Base-by-base conservation (phyloP, 37 sponge, comb jelly and placozoan species). In the Amphimedon queenslandica region DNA sequence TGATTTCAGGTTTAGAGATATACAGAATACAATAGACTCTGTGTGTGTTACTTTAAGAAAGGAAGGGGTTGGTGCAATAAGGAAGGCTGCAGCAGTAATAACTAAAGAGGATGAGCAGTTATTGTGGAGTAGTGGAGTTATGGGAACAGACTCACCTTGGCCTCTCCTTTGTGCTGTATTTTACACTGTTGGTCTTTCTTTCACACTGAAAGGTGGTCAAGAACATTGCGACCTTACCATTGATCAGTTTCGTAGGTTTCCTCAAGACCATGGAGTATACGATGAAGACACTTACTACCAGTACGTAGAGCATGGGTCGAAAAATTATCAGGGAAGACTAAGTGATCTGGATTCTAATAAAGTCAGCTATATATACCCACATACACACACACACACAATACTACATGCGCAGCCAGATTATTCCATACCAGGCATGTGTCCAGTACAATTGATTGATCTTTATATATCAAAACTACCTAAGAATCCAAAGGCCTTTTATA, bases 1-100 rank as follows among this genome's bases (percentile, higher is more conserved):
- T n/a, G n/a, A n/a, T n/a, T n/a, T n/a, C n/a, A n/a, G n/a, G n/a
- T n/a, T n/a, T n/a, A n/a, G n/a, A n/a, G n/a, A n/a, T n/a, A n/a
- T n/a, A n/a, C n/a, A n/a, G n/a, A n/a, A n/a, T n/a, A n/a, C 6
- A 65, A 80, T 63, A 64, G 80, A 36, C 18, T 80, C 31, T n/a
- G n/a, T n/a, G n/a, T n/a, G n/a, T n/a, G n/a, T n/a, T n/a, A n/a
- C n/a, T n/a, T n/a, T n/a, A n/a, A n/a, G n/a, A n/a, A n/a, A n/a
- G n/a, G n/a, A n/a, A n/a, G n/a, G n/a, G n/a, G n/a, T n/a, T n/a
- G n/a, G 80, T 71, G 5, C 33, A 47, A 27, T 51, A 25, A 8
- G 71, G 71, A 63, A 51, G 2, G 57, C 53, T 2, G 69, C 78
- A 51, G 53, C 39, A 34, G 8, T 67, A 23, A 11, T 67, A 28